phyloP scores from a whole-genome alignment of 2,113 vertebrate species.

The Procavia capensis region DNA sequence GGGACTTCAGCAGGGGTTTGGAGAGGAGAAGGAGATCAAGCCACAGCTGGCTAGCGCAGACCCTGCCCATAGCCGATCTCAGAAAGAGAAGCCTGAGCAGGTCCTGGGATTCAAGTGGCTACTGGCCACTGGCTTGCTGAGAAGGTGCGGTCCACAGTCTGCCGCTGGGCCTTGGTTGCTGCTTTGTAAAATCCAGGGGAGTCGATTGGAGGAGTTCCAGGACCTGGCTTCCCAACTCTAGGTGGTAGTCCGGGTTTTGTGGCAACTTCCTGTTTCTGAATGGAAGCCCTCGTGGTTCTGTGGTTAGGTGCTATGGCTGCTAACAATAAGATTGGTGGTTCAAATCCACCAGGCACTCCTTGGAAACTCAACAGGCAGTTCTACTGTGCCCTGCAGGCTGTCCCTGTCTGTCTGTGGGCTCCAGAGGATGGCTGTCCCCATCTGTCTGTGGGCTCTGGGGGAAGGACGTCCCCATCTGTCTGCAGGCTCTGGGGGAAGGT shows the following conservation, averaged over 20 bases:
- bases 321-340: too few species aligned
- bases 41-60: not conserved
- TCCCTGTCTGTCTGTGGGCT: too few species aligned
- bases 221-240: rapidly evolving
- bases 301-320: too few species aligned
- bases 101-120: not conserved
- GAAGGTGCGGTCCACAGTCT: not conserved
- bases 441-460: too few species aligned
- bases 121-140: not conserved
- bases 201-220: rapidly evolving
- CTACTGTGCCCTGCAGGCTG: too few species aligned
- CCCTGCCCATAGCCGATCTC: rapidly evolving
- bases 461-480: too few species aligned
- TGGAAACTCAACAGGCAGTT: too few species aligned
- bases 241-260: not conserved
- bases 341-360: too few species aligned
- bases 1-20: not conserved
- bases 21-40: not conserved
- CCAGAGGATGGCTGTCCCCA: too few species aligned
- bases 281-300: too few species aligned
- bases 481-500: too few species aligned
- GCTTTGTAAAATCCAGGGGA: not conserved
- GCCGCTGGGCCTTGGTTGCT: not conserved
- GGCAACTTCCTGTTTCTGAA: not conserved
- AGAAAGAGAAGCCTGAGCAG: not conserved